Evolutionary conservation across 2,888 invertebrate species (phyloP), one percentile per base, ranked within the genome.

Genomic region (Panzeria rudis): DNA sequence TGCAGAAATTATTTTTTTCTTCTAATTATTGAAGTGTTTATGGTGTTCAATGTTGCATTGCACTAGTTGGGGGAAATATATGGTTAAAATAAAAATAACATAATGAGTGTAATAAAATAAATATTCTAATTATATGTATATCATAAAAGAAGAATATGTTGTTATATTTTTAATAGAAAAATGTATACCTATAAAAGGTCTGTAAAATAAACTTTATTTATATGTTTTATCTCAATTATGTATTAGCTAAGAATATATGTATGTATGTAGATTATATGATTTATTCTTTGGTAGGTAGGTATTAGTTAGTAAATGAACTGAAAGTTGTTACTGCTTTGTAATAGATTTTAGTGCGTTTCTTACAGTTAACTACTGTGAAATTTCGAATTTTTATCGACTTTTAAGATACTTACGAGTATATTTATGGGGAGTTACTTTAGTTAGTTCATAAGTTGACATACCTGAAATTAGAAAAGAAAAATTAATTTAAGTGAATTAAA

Each of bases 21-120:
- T 56, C 35, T 76, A 76, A 66, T 76, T 23, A 44, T 35, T n/a
- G 41, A 38, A 59, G 23, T 47, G 23, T 54, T 44, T 32, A 62
- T 54, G 20, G 20, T 41, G 9, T 56, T 29, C 71, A 44, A 5
- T 20, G 35, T 29, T 35, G 54, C 15, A 38, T n/a, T 7, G 13
- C 52, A n/a, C 8, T 66, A 20, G n/a, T 5, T 35, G 2, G 41
- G 41, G 41, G 15, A 41, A 20, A 32, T 68, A 38, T 41, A 52
- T 77, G 11, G 23, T 17, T 64, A 23, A 64, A 44, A 41, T 23
- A 25, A 15, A 41, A 23, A 62, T 11, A 13, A 41, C 15, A 44
- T 25, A 17, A 17, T 59, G 59, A 59, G 17, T 9, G 5, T 59
- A 15, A 59, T 13, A 59, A 17, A 35, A 54, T 29, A 20, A 61